Base-by-base conservation (phyloP, 2,113 vertebrate species). In the Erpornis zantholeuca region DNA sequence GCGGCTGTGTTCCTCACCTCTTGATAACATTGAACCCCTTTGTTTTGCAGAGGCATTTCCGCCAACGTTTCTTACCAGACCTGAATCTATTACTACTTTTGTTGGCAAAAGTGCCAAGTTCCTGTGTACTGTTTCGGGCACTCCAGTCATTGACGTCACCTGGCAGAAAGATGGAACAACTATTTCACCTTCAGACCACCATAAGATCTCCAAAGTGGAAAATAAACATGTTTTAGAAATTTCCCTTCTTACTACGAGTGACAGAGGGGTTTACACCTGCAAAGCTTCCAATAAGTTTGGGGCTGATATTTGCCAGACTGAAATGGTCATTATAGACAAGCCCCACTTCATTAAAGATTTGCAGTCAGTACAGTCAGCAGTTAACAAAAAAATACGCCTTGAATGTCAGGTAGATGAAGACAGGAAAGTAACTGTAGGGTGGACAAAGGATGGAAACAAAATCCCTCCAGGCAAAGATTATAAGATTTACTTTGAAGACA, bases 321-420 rank as follows among this genome's bases (percentile, higher is more conserved):
- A 99, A 93, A 97, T 99, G 94, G 97, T 95, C 76, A 98, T 99
- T 83, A 98, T 99, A 79, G 98, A 99, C 90, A 99, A 99, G 91
- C 99, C 99, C 8, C 98, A 95, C 94, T 99, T 99, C 95, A 98
- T 99, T 92, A 99, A 98, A 97, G 97, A 97, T 57, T 89, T 99
- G 94, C 98, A 99, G 82, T 89, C 99, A 15, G 97, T 97, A 33
- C 98, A 99, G 70, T 98, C 98, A 16, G 98, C 99, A 63, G 98
- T 99, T 96, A 99, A 98, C 94, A 98, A 99, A 94, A 98, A 97
- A 65, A 92, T 99, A 86, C 98, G 64, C 68, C 99, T 99, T 93
- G 99, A 99, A 96, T 99, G 99, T 90, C 99, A 99, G 97, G 98
- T 99, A 96, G 98, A 99, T 72, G 99, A 99, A 98, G 99, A 99